A percentile compares a stretch with the other conserved stretches of the same genome.
phyloP scores from a whole-genome alignment of 2,888 invertebrate species.

The Apamea monoglypha region DNA sequence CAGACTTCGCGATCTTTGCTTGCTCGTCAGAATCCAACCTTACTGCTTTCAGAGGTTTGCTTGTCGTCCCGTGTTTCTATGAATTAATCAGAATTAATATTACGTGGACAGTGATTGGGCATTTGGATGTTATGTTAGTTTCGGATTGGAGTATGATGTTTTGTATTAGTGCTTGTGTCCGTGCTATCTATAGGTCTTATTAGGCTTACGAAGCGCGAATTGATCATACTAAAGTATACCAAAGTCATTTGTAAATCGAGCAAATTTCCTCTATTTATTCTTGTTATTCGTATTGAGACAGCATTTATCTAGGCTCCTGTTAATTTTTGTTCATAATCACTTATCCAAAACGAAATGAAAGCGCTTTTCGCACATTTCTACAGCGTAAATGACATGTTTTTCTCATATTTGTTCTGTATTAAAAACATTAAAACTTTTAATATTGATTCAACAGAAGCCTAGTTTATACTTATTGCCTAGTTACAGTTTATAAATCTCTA shows the following conservation, averaged over 20 bases:
- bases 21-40: conserved; percentile 98
- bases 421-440: background rate
- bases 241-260: background rate
- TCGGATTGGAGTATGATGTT: conserved; percentile 2
- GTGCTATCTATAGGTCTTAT: background rate
- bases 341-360: background rate
- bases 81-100: conserved; percentile 56
- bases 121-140: background rate
- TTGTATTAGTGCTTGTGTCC: background rate
- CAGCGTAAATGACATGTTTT: background rate
- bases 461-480: background rate
- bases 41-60: conserved; percentile 97
- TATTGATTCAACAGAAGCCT: background rate
- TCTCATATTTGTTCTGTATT: background rate
- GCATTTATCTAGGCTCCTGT: background rate
- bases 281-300: background rate
- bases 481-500: background rate
- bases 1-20: conserved; percentile 98
- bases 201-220: background rate
- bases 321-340: background rate
- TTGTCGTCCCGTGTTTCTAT: conserved; percentile 99
- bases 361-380: background rate
- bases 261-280: background rate
- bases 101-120: background rate
- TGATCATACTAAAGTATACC: background rate